Conservation (phyloP, 2,113 vertebrate genomes). For the Ramphastos sulfuratus region DNA sequence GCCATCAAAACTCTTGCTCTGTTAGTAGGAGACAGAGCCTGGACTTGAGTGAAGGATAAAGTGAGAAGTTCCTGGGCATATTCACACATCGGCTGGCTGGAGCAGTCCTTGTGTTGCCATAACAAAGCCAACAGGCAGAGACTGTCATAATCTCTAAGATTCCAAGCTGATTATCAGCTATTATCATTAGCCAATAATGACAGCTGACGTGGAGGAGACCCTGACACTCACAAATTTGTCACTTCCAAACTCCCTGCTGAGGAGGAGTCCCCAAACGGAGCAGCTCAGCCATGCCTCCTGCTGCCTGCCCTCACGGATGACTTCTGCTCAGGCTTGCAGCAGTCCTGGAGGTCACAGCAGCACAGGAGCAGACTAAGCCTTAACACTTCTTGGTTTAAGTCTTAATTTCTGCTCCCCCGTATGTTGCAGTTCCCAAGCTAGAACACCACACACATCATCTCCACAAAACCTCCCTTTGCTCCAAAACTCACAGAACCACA, state of each 20-base stretch:
- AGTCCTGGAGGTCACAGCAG: not conserved
- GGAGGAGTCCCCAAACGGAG: slow-evolving; percentile 30
- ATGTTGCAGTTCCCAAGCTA: not conserved
- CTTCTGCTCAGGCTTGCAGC: not conserved
- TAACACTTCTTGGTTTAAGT: not conserved
- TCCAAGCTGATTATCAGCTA: slow-evolving; percentile 57
- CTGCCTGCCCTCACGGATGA: not conserved
- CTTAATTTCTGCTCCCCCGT: not conserved
- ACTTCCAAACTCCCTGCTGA: slow-evolving; percentile 22
- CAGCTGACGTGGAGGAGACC: slow-evolving; percentile 51
- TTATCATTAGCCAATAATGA: slow-evolving; percentile 63
- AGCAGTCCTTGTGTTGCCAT: slow-evolving; percentile 56
- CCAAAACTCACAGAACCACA: not conserved
- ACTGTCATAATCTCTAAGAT: slow-evolving; percentile 66
- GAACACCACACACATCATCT: not conserved
- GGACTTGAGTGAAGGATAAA: slow-evolving; percentile 54
- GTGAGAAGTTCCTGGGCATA: slow-evolving; percentile 65
- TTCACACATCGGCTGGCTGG: slow-evolving; percentile 59
- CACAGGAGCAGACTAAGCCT: not conserved
- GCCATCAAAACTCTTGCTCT: slow-evolving; percentile 54
- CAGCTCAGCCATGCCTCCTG: not conserved
- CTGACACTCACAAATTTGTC: slow-evolving; percentile 48
- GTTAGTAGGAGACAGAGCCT: slow-evolving; percentile 49
- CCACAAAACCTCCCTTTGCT: not conserved
- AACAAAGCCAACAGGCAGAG: slow-evolving; percentile 60